These are phyloP conservation scores for Orcinus orca DNA, from an alignment of 2,113 vertebrate genomes.

Conservation along the genomic window DNA sequence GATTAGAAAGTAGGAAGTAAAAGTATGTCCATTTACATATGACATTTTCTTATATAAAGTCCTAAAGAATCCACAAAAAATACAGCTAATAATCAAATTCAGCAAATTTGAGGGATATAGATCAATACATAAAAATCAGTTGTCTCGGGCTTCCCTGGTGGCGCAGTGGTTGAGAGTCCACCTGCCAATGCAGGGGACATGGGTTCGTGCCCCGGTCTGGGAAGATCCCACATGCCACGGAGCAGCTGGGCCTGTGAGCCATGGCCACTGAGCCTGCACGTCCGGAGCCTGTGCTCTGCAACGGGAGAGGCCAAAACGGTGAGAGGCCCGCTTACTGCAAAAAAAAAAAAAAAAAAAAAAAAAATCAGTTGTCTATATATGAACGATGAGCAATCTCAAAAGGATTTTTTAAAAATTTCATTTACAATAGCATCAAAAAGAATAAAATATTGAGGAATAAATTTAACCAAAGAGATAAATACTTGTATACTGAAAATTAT, in stretches of 20 bases:
- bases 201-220: no score
- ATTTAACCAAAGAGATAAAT: background rate
- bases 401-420: background rate
- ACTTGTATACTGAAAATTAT: background rate
- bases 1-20: background rate
- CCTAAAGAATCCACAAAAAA: background rate
- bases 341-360: no score
- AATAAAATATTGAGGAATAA: background rate
- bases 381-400: background rate
- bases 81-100: background rate
- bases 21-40: background rate
- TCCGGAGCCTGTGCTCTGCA: no score
- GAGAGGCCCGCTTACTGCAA: no score
- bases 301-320: no score
- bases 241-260: no score
- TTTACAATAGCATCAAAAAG: background rate
- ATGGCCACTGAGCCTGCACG: rapidly evolving
- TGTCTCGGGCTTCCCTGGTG: no score
- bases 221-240: no score
- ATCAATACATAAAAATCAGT: background rate
- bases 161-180: no score
- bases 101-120: background rate
- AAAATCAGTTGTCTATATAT: background rate
- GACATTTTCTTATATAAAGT: background rate
- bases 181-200: no score